These are phyloP conservation scores for Paralvinella palmiformis DNA, from an alignment of 1,140 invertebrate genomes.

Conservation along the genomic window DNA sequence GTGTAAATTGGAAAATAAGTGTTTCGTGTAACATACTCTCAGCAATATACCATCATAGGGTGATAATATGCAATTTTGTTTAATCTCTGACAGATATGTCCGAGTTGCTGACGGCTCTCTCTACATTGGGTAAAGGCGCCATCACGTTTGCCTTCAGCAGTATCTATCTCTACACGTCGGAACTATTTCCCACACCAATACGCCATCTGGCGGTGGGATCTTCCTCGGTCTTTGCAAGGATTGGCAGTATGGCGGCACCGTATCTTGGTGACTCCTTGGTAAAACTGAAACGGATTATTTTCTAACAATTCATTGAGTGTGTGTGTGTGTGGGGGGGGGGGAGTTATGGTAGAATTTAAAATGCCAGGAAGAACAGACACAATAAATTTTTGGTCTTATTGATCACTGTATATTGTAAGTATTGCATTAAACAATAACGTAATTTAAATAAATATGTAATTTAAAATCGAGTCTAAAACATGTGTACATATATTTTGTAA, in stretches of 20 bases:
- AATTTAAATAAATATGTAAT: background rate
- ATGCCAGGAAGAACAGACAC: background rate
- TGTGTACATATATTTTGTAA: too few relatives aligned
- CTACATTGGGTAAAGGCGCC: constrained; percentile 67
- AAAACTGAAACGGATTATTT: background rate
- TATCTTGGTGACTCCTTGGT: constrained; percentile 15
- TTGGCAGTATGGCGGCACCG: constrained; percentile 70
- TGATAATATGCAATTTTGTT: too few relatives aligned
- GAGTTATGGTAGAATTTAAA: background rate
- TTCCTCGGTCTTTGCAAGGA: constrained; percentile 66
- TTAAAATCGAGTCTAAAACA: too few relatives aligned
- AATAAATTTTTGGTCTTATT: background rate
- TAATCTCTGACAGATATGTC: too few relatives aligned
- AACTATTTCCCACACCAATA: constrained; percentile 64
- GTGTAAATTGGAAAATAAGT: too few relatives aligned
- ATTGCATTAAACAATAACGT: background rate
- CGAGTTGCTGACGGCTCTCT: constrained; percentile 51
- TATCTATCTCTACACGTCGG: constrained; percentile 84
- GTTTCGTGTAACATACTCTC: too few relatives aligned
- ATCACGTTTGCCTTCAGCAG: constrained; percentile 75
- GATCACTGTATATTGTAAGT: background rate
- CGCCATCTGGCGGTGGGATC: constrained; percentile 69
- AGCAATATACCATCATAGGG: too few relatives aligned
- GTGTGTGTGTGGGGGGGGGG: background rate
- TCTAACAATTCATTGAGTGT: background rate